A percentile compares a stretch with the other conserved stretches of the same genome.
Conservation (phyloP, 2,113 vertebrate genomes). For the Tichodroma muraria region DNA sequence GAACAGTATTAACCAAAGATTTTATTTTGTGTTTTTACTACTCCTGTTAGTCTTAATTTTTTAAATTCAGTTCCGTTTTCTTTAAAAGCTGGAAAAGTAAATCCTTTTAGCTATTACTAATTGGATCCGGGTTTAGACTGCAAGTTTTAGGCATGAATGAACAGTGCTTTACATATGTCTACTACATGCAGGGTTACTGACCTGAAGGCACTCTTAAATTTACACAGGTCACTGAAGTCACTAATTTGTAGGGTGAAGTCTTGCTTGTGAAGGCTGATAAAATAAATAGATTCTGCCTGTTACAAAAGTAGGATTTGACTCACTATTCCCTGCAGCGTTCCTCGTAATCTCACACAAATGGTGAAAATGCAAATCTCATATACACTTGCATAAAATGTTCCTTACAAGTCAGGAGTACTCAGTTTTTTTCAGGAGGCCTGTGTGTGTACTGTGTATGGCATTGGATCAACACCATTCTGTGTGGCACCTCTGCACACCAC, state of each 20-base stretch:
- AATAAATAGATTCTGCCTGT: not conserved
- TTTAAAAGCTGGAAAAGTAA: conserved; percentile 32
- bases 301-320: not conserved
- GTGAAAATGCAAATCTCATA: not conserved
- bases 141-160: conserved; percentile 41
- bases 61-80: not conserved
- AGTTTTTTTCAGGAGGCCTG: not conserved
- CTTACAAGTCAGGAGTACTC: not conserved
- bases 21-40: conserved; percentile 18
- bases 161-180: conserved; percentile 21
- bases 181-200: conserved; percentile 6
- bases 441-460: not conserved
- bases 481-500: not conserved
- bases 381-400: not conserved
- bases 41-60: conserved; percentile 14
- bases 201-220: conserved; percentile 47
- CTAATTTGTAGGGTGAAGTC: conserved; percentile 26
- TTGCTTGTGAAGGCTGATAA: not conserved
- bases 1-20: not conserved
- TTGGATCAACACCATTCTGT: not conserved
- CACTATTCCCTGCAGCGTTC: not conserved
- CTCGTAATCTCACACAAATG: not conserved
- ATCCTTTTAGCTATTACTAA: conserved; percentile 38
- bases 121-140: conserved; percentile 19
- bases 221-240: conserved; percentile 33